phyloP scores from a whole-genome alignment of 2,113 vertebrate species.

The Abramis brama region DNA sequence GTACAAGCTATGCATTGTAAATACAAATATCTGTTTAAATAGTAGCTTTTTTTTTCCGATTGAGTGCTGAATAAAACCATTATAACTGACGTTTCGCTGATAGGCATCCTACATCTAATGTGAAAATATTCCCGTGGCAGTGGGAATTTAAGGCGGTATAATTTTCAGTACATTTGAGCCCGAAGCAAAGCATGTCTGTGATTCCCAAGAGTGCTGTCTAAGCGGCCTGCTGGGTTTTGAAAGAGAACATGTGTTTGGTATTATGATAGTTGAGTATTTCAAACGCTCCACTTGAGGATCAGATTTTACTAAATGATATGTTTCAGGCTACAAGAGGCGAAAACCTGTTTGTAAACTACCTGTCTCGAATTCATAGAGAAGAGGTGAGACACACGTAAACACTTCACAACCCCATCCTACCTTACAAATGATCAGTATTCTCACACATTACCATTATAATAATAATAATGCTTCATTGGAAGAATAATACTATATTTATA shows the following conservation, averaged over 20 bases:
- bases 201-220: not conserved
- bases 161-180: not conserved
- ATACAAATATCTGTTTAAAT: no score
- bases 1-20: not conserved
- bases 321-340: conserved; percentile 86
- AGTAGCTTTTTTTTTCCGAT: no score
- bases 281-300: not conserved
- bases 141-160: not conserved
- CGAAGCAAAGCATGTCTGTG: not conserved
- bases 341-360: conserved; percentile 98
- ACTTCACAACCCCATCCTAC: not conserved
- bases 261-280: not conserved
- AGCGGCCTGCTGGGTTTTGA: not conserved
- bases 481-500: not conserved
- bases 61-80: not conserved
- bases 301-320: not conserved
- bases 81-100: not conserved
- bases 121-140: not conserved
- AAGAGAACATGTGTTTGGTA: not conserved
- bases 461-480: not conserved
- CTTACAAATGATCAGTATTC: not conserved
- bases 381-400: conserved; percentile 77
- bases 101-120: not conserved
- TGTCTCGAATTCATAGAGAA: conserved; percentile 96
- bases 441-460: not conserved